These are phyloP conservation scores for Heptranchias perlo DNA, from an alignment of 2,113 vertebrate species.

Conservation along the genomic window DNA sequence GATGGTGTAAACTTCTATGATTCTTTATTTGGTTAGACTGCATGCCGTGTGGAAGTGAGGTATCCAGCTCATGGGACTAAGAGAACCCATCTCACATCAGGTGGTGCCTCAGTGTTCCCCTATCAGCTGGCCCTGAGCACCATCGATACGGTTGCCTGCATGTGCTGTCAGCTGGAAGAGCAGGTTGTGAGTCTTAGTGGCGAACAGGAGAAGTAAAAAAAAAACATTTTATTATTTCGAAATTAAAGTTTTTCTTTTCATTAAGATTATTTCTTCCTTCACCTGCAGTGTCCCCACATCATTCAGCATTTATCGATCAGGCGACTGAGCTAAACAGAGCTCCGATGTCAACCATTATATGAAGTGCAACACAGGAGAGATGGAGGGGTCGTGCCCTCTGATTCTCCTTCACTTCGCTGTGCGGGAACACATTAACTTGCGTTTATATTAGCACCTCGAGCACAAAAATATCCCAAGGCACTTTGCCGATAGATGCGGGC, in stretches of 20 bases:
- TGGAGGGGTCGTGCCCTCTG: background rate
- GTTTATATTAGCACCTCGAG: background rate
- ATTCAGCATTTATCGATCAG: background rate
- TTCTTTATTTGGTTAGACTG: too few relatives aligned
- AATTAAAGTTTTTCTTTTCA: background rate
- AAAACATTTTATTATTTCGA: background rate
- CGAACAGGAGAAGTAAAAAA: background rate
- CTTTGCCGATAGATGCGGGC: background rate
- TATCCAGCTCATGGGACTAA: background rate
- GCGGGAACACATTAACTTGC: too few relatives aligned
- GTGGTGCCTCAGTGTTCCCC: background rate
- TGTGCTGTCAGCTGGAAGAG: background rate
- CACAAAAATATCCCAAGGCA: too few relatives aligned
- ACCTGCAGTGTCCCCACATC: background rate
- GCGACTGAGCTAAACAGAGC: too few relatives aligned
- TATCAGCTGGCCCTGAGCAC: background rate
- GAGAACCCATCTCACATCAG: background rate
- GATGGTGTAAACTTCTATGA: background rate
- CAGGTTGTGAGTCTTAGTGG: background rate
- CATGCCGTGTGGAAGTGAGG: too few relatives aligned
- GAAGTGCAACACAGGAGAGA: background rate
- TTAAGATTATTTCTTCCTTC: background rate
- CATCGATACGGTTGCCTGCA: background rate
- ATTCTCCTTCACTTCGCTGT: background rate
- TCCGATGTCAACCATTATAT: background rate